A percentile compares a stretch with the other conserved stretches of the same genome.
Conservation (phyloP, 2,888 invertebrate genomes). For the Agonopterix alstromeriana region DNA sequence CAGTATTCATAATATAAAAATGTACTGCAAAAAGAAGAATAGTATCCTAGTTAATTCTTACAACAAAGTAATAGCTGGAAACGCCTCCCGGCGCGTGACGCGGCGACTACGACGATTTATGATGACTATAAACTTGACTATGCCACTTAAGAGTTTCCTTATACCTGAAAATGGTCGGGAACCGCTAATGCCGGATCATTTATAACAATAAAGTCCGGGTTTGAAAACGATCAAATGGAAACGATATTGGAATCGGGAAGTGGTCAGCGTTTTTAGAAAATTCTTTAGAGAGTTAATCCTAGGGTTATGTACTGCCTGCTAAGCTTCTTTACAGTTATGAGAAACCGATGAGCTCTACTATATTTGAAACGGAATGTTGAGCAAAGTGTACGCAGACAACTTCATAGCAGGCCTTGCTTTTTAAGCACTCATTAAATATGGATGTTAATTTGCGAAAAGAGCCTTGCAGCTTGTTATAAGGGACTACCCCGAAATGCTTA, state of each 20-base stretch:
- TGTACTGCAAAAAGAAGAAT: neutral
- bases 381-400: neutral
- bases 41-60: slow-evolving; percentile 7
- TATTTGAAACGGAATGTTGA: neutral
- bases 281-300: neutral
- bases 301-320: no score
- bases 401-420: no score
- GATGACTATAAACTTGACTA: slow-evolving; percentile 33
- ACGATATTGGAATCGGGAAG: slow-evolving; percentile 8
- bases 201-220: slow-evolving; percentile 8
- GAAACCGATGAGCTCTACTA: no score
- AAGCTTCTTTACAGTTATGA: no score
- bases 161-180: neutral
- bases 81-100: slow-evolving; percentile 9
- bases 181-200: neutral
- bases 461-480: no score
- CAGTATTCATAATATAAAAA: no score
- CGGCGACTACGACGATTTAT: slow-evolving; percentile 21
- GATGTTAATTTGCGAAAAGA: no score
- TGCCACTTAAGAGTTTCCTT: slow-evolving; percentile 27
- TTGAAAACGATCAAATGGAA: neutral
- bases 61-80: slow-evolving; percentile 7
- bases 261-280: slow-evolving; percentile 6
- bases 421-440: no score
- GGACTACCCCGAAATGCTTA: no score